Percentiles rank a stretch among this genome's conserved stretches.
Evolutionary conservation across 2,888 invertebrate species (phyloP).

Genomic region (Cephus nigrinus): DNA sequence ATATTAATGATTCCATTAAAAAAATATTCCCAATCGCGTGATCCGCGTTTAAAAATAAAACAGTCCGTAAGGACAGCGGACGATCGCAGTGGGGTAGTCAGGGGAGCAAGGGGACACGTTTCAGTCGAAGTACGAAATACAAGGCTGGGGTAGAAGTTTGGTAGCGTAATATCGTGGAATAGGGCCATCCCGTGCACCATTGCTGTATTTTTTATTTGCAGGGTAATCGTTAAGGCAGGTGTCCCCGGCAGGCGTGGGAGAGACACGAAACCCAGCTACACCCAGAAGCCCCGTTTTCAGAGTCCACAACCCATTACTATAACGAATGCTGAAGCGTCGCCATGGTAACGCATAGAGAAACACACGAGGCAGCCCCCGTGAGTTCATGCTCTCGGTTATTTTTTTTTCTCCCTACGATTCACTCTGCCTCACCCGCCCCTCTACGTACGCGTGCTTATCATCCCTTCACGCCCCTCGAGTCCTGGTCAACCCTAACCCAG

Average conservation of each 20-base stretch:
- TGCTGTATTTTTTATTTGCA: constrained; percentile 32
- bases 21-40: background rate
- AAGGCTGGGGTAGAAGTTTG: background rate
- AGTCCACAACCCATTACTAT: constrained; percentile 48
- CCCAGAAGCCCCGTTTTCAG: constrained; percentile 46
- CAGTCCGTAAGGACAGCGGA: background rate
- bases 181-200: constrained; percentile 14
- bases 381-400: constrained; percentile 1
- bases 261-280: constrained; percentile 40
- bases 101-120: background rate
- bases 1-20: background rate
- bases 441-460: constrained; percentile 10
- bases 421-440: constrained; percentile 14
- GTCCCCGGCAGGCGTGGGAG: constrained; percentile 61
- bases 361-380: constrained; percentile 47
- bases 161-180: background rate
- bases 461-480: constrained; percentile 8
- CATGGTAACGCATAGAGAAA: constrained; percentile 60
- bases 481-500: constrained; percentile 17
- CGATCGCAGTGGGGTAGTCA: background rate
- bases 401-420: constrained; percentile 16
- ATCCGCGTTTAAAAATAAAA: background rate
- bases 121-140: background rate
- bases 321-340: constrained; percentile 51
- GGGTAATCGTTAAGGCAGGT: constrained; percentile 58